A percentile compares a stretch with the other conserved stretches of the same genome.
Conservation (phyloP, 1,140 invertebrate genomes). For the Adelges cooleyi region DNA sequence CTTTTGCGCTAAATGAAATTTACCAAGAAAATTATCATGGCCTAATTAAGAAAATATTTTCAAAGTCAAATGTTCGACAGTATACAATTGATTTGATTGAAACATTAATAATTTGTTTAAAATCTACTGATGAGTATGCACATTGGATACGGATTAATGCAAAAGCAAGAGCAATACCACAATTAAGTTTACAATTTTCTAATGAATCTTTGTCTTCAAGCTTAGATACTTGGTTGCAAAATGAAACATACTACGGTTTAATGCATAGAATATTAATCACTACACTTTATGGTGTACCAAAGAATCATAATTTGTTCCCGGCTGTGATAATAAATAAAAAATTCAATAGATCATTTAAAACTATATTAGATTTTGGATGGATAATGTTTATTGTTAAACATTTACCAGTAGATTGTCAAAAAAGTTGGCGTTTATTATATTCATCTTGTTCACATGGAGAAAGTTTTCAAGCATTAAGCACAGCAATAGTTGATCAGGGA, state of each 20-base stretch:
- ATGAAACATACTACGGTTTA: neutral
- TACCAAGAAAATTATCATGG: neutral
- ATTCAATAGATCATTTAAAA: slow-evolving; percentile 10
- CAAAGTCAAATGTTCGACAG: neutral
- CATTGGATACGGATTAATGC: neutral
- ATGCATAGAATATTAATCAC: neutral
- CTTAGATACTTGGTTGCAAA: neutral
- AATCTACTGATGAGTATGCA: neutral
- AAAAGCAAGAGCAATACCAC: neutral
- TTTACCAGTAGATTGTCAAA: slow-evolving; percentile 55
- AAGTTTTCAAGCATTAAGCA: slow-evolving; percentile 67
- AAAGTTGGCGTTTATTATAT: slow-evolving; percentile 71
- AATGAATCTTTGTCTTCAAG: neutral
- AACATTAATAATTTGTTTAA: slow-evolving; percentile 10
- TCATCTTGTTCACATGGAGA: slow-evolving; percentile 71
- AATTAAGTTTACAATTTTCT: neutral
- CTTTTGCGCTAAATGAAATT: neutral
- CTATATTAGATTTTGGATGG: slow-evolving; percentile 21
- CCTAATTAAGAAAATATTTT: neutral
- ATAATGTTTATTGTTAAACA: slow-evolving; percentile 63
- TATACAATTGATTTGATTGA: slow-evolving; percentile 9
- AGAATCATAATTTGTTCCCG: neutral
- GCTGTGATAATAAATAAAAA: neutral
- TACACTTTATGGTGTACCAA: slow-evolving; percentile 10
- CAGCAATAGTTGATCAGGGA: slow-evolving; percentile 58